Evolutionary conservation across 1,140 invertebrate genomes (phyloP), one percentile per base, ranked within the genome.

Genomic region (Rhopalosiphum padi): DNA sequence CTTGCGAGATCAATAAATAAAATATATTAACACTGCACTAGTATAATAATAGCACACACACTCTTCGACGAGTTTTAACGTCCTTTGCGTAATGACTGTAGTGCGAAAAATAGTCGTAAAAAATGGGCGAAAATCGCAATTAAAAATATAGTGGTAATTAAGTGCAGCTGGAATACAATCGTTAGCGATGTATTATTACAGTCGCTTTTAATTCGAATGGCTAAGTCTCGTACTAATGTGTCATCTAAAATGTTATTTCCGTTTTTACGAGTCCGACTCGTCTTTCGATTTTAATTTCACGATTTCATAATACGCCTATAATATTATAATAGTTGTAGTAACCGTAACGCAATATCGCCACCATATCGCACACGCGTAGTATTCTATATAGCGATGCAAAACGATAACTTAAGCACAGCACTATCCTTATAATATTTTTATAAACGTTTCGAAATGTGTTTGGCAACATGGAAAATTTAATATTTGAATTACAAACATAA

Each of bases 91-190:
- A 41, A 41, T 41, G 41, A 41, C 41, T 53, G n/a, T 43, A 21
- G 11, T 51, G 22, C 18, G 43, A 55, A 89, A 53, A 77, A 37
- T 37, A 55, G 51, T 53, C 48, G 35, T 89, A 89, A 89, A 55
- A 89, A 89, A 89, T 23, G 48, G 37, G 88, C 22, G 88, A 55
- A 89, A 37, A 89, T 89, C 88, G 88, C 88, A 25, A 89, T 89
- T 89, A 89, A 89, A 89, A 89, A 89, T 41, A 89, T 55, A 25
- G 88, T 53, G 88, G 88, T 35, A 55, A 89, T 89, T 89, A 89
- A 55, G 51, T 55, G n/a, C 88, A 89, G 51, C 88, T 35, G 88
- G 51, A 89, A 41, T 89, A 55, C 88, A 55, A 55, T 55, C 25
- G 23, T 55, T 89, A 89, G 51, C 9, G 35, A 89, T 55, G 51